These are phyloP conservation scores for Crocuta crocuta DNA, from an alignment of 2,113 vertebrate genomes.

Conservation along the genomic window DNA sequence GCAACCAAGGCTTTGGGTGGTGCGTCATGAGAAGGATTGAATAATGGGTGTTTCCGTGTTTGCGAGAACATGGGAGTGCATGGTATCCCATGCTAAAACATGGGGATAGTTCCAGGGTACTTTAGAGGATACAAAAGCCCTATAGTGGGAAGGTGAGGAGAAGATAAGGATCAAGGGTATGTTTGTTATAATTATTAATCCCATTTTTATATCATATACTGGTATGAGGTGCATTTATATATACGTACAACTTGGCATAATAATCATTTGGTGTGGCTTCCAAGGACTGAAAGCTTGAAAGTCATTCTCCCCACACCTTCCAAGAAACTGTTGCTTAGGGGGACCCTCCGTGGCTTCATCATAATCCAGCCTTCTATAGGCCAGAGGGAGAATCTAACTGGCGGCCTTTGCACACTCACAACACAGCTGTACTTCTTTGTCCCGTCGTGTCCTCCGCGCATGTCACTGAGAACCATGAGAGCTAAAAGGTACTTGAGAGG, in stretches of 20 bases:
- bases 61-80: not conserved
- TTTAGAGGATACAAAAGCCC: not conserved
- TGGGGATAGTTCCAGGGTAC: not conserved
- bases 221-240: not conserved
- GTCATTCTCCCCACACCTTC: not conserved
- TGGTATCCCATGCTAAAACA: not conserved
- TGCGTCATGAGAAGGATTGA: not conserved
- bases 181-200: not conserved
- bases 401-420: not conserved
- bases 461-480: not conserved
- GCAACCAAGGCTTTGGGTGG: not conserved
- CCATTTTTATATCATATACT: not conserved
- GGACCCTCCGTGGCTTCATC: not conserved
- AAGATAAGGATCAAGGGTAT: not conserved
- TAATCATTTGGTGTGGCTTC: slow-evolving; percentile 4
- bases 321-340: not conserved
- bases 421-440: not conserved
- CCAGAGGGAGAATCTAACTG: not conserved
- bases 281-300: not conserved
- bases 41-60: not conserved
- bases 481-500: not conserved
- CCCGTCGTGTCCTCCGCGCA: not conserved
- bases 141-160: not conserved
- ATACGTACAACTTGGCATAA: not conserved
- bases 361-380: not conserved